Percentiles rank a stretch among this genome's conserved stretches.
phyloP scores from a whole-genome alignment of 2,797 vertebrate species.

The Labeo calbasu region DNA sequence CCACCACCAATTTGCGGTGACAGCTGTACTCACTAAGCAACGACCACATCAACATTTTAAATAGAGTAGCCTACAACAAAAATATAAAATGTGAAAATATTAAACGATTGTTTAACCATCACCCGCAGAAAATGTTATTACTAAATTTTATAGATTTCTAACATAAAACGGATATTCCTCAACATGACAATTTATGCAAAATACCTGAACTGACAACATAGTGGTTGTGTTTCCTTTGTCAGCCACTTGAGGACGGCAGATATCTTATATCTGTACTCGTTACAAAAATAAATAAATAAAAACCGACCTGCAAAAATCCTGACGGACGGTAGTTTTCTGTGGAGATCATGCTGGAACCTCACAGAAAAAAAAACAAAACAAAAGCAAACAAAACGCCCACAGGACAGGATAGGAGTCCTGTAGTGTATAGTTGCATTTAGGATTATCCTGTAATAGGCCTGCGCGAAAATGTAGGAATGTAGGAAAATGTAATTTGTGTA shows the following conservation, averaged over 20 bases:
- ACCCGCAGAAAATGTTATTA: background rate
- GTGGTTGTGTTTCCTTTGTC: constrained; percentile 3
- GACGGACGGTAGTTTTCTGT: background rate
- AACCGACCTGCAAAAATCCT: background rate
- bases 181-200: background rate
- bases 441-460: background rate
- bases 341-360: background rate
- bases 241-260: constrained; percentile 11
- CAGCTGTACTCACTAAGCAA: background rate
- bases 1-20: background rate
- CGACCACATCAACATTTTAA: background rate
- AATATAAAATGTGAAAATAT: background rate
- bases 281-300: background rate
- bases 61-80: background rate
- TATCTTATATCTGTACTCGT: background rate
- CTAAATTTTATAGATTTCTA: background rate
- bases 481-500: background rate
- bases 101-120: background rate
- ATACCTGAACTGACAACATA: background rate
- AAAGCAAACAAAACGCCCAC: background rate
- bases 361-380: background rate
- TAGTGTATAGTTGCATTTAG: background rate
- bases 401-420: background rate
- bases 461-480: background rate
- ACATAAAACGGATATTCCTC: background rate